Evolutionary conservation across 2,888 invertebrate genomes (phyloP).

Genomic region (Thereva nobilitata): DNA sequence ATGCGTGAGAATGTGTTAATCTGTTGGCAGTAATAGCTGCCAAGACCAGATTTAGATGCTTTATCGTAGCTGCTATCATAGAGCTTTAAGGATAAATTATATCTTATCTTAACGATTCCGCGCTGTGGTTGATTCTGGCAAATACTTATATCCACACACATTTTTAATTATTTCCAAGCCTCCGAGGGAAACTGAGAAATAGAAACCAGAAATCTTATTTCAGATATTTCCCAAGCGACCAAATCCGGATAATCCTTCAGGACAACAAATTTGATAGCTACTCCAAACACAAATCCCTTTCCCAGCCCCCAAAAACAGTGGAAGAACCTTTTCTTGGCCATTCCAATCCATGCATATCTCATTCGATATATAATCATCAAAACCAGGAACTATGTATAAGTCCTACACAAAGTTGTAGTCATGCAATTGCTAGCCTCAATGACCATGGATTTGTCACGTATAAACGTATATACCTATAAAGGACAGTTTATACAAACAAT

Average conservation of each 20-base stretch:
- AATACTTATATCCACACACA: neutral
- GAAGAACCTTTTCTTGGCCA: too few relatives aligned
- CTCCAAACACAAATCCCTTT: slow-evolving; percentile 15
- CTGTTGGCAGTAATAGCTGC: slow-evolving; percentile 2
- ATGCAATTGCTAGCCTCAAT: slow-evolving; percentile 8
- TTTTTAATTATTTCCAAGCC: slow-evolving; percentile 8
- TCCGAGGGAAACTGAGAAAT: neutral
- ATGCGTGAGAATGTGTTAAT: slow-evolving; percentile 12
- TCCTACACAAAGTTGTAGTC: neutral
- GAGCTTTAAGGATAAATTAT: too few relatives aligned
- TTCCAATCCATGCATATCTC: neutral
- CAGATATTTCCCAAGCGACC: slow-evolving; percentile 18
- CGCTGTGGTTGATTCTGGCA: too few relatives aligned
- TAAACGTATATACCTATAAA: too few relatives aligned
- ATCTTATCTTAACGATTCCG: too few relatives aligned
- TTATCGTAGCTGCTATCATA: too few relatives aligned
- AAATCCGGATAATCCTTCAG: neutral
- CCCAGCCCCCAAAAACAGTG: neutral
- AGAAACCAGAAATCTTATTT: slow-evolving; percentile 11
- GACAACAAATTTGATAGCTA: slow-evolving; percentile 22
- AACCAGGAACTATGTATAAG: slow-evolving; percentile 21
- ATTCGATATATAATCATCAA: slow-evolving; percentile 15
- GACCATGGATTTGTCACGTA: neutral
- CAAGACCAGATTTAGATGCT: slow-evolving; percentile 1
- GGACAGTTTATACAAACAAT: too few relatives aligned